Evolutionary conservation across 1,140 invertebrate species (phyloP), one percentile per base, ranked within the genome.

Genomic region (Leptinotarsa undecemlineata): DNA sequence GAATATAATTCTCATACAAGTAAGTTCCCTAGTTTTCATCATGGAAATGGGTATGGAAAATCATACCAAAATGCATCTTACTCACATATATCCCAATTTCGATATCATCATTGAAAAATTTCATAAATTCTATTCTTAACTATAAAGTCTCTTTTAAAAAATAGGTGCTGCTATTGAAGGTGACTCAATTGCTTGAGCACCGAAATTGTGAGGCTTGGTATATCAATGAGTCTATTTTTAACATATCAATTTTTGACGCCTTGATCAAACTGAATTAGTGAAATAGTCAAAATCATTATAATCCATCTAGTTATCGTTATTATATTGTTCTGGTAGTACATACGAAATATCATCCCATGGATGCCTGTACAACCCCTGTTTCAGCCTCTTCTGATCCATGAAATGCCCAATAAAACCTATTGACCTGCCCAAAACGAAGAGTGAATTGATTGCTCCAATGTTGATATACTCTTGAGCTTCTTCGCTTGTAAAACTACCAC

Each of bases 271-370:
- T n/a, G 15, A 57, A 57, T 57, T 57, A 5, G 51, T 57, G 51
- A 19, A 57, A 57, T 17, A 17, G 63, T 64, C 14, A 21, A 26
- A 68, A 20, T 42, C n/a, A 68, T 33, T n/a, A 20, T 1, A 68
- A 68, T 68, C 20, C 3, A 26, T 63, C 60, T 72, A 72, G 48
- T 72, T 72, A 72, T 72, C 70, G 47, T 82, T 84, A 72, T 83
- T 84, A 67, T 84, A 84, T 74, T 84, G 90, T 80, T 97, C 95
- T 2, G 95, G 95, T 81, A 99, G 90, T 82, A 99, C 95, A 85
- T 99, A 99, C 5, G 96, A 97, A 86, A 99, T 99, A 85, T 99
- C 98, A 85, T 99, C 98, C 98, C 98, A 99, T 17, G 98, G 98
- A 87, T 99, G 98, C 80, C 98, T 92, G 86, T 99, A 99, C 8